A percentile compares a stretch with the other conserved stretches of the same genome.
Evolutionary conservation across 2,888 invertebrate genomes (phyloP).

Genomic region (Rhopalosiphum nymphaeae): DNA sequence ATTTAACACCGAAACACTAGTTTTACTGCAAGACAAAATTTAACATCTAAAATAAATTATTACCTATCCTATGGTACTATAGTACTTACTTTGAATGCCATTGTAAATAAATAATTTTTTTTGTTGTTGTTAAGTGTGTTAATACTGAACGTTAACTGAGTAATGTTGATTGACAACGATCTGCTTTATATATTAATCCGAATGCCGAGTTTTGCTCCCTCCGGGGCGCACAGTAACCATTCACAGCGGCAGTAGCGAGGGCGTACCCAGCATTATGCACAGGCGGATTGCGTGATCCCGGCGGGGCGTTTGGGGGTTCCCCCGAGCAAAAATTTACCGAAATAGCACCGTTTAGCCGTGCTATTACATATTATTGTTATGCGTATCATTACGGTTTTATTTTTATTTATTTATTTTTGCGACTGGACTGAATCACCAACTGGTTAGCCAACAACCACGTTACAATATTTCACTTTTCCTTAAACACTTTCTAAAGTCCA

Average conservation of each 20-base stretch:
- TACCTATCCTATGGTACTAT: not conserved
- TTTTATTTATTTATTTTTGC: slow-evolving; percentile 14
- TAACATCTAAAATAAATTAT: not conserved
- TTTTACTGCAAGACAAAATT: not conserved
- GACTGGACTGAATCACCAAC: slow-evolving; percentile 44
- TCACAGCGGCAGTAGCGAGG: slow-evolving; percentile 28
- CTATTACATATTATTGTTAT: slow-evolving; percentile 19
- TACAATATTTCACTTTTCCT: slow-evolving; percentile 14
- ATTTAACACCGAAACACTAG: not conserved
- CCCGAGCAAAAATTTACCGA: slow-evolving; percentile 56
- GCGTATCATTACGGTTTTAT: not conserved
- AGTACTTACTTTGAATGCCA: slow-evolving; percentile 63
- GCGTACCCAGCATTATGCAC: slow-evolving; percentile 39
- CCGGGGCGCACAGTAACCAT: slow-evolving; percentile 21
- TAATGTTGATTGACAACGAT: slow-evolving; percentile 58
- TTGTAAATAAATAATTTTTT: slow-evolving; percentile 36
- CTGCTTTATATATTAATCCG: slow-evolving; percentile 52
- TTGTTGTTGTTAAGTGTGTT: slow-evolving; percentile 26
- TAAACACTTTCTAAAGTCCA: not conserved
- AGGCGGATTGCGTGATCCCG: slow-evolving; percentile 43
- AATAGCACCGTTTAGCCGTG: slow-evolving; percentile 10
- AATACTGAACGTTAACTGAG: slow-evolving; percentile 49
- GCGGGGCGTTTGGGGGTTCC: slow-evolving; percentile 54
- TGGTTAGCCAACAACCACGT: slow-evolving; percentile 4
- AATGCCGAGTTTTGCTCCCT: slow-evolving; percentile 28